phyloP scores from a whole-genome alignment of 2,113 vertebrate genomes.

The Caretta caretta region DNA sequence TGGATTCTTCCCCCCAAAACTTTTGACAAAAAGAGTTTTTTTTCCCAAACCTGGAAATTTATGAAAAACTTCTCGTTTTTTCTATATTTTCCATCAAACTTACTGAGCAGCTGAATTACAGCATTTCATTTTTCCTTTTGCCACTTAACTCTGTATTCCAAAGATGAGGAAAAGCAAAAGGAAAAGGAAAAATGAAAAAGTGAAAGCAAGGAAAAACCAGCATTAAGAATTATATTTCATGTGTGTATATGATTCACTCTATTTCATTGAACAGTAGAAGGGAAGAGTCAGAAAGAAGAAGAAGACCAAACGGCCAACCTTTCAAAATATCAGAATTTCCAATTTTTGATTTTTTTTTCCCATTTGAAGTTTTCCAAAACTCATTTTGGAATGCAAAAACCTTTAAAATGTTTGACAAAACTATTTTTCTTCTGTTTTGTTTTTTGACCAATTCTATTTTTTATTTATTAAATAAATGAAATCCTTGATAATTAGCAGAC shows the following conservation, averaged over 20 bases:
- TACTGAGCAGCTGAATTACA: neutral
- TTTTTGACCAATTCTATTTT: neutral
- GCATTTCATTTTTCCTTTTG: neutral
- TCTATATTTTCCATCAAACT: neutral
- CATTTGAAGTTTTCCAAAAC: neutral
- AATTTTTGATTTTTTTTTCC: neutral
- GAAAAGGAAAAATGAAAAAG: neutral
- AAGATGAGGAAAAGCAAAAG: neutral
- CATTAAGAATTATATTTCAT: neutral
- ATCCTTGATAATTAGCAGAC: neutral
- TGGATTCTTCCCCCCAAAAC: fast-evolving
- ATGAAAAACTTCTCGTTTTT: neutral
- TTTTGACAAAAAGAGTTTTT: neutral
- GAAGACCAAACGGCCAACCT: neutral
- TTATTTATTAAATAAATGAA: conserved; percentile 19
- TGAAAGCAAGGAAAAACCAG: neutral
- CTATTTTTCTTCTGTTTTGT: neutral
- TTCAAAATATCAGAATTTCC: neutral
- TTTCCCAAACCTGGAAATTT: neutral
- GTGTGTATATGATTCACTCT: neutral
- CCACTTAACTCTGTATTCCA: neutral
- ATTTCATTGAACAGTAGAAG: neutral
- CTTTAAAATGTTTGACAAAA: neutral
- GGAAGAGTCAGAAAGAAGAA: neutral
- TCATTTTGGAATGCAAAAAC: neutral